These are phyloP conservation scores for Callosobruchus maculatus DNA, from an alignment of 2,888 invertebrate genomes.

Conservation along the genomic window DNA sequence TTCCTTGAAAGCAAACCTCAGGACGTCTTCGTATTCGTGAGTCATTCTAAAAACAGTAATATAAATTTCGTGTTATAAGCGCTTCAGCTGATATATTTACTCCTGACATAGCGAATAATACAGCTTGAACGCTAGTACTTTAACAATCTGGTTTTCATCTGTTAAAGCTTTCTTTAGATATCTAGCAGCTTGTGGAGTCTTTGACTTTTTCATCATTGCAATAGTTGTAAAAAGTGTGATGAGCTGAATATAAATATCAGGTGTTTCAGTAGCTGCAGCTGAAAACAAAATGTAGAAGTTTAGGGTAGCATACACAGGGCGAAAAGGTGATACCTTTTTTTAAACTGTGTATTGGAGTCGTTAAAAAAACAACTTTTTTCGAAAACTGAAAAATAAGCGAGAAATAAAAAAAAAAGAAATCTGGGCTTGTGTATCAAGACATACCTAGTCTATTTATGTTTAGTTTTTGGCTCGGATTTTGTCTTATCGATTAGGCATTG, in stretches of 20 bases:
- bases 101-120: constrained; percentile 25
- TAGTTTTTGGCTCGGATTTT: too few relatives aligned
- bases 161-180: constrained; percentile 18
- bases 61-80: background rate
- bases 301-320: too few relatives aligned
- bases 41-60: constrained; percentile 22
- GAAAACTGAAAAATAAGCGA: too few relatives aligned
- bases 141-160: constrained; percentile 18
- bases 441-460: too few relatives aligned
- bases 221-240: constrained; percentile 26
- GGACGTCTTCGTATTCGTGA: constrained; percentile 28
- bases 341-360: too few relatives aligned
- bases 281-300: background rate
- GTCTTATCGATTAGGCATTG: too few relatives aligned
- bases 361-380: too few relatives aligned
- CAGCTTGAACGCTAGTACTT: constrained; percentile 24
- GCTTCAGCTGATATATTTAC: constrained; percentile 15
- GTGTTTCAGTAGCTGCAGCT: constrained; percentile 10
- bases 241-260: constrained; percentile 25
- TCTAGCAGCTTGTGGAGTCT: constrained; percentile 19
- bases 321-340: background rate
- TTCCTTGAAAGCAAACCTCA: constrained; percentile 21
- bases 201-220: constrained; percentile 24
- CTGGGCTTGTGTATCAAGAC: too few relatives aligned
- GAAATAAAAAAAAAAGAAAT: too few relatives aligned